These are phyloP conservation scores for Syrista parreyssii DNA, from an alignment of 2,888 invertebrate genomes.

Conservation along the genomic window DNA sequence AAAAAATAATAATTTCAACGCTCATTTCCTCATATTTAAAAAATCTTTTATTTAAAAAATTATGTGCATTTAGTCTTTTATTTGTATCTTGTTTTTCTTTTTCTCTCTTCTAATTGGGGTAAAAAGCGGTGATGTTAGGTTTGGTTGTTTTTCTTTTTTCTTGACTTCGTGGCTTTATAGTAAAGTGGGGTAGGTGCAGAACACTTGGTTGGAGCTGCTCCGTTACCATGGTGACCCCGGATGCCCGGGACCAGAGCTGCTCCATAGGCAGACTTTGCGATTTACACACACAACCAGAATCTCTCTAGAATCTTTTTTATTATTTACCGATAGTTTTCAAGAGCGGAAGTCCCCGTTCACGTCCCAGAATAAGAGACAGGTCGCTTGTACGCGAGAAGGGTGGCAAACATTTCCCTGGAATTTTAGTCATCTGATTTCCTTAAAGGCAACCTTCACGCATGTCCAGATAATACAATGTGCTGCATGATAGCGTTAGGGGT, in stretches of 20 bases:
- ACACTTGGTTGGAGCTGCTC: conserved; percentile 41
- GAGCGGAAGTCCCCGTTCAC: not conserved
- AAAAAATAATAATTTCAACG: not conserved
- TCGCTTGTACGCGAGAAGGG: not conserved
- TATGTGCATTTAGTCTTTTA: not conserved
- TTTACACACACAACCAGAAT: not conserved
- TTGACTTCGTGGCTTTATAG: conserved; percentile 17
- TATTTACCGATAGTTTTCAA: not conserved
- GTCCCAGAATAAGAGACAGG: not conserved
- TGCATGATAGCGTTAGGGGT: not conserved
- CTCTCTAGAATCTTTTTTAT: not conserved
- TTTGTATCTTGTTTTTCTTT: not conserved
- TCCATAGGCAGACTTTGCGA: not conserved
- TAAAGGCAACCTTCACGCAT: not conserved
- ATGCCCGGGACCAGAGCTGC: conserved; percentile 59
- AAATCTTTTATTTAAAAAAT: not conserved
- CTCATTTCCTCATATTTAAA: not conserved
- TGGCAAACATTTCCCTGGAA: not conserved
- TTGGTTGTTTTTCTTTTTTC: not conserved
- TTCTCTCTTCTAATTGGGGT: not conserved
- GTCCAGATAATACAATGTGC: not conserved
- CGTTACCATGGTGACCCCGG: conserved; percentile 61
- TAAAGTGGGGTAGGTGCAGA: conserved; percentile 43
- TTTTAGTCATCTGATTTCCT: not conserved
- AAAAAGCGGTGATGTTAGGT: not conserved